Evolutionary conservation across 2,113 vertebrate genomes (phyloP).

Genomic region (Prinia subflava): DNA sequence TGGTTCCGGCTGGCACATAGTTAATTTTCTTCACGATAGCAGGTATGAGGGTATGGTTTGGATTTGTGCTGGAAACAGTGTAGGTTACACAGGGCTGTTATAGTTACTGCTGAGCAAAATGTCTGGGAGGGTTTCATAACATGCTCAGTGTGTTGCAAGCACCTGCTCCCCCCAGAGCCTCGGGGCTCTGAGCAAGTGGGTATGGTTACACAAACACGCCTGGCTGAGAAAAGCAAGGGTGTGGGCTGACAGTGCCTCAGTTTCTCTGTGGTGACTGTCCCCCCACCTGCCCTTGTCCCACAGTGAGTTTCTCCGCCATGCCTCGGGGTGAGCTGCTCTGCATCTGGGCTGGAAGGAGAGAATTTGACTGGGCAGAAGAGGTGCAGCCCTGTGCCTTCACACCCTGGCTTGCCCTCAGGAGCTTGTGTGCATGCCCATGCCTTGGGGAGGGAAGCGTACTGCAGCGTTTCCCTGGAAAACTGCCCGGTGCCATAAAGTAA

Average conservation of each 20-base stretch:
- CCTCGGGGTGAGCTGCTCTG: neutral
- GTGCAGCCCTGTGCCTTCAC: neutral
- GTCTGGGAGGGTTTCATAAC: slow-evolving; percentile 41
- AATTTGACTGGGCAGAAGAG: neutral
- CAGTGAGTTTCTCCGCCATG: neutral
- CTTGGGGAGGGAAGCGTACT: slow-evolving; percentile 14
- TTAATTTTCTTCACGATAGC: neutral
- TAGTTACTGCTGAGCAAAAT: neutral
- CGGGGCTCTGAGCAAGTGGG: neutral
- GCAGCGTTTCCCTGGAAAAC: neutral
- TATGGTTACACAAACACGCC: slow-evolving; percentile 17
- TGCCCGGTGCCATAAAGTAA: neutral
- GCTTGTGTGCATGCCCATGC: neutral
- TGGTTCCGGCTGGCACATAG: neutral
- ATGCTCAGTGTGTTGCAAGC: neutral
- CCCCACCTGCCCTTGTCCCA: neutral
- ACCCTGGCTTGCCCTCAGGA: neutral
- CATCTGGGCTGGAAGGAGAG: neutral
- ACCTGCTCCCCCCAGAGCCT: neutral
- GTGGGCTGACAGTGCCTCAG: neutral
- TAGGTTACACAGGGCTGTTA: neutral
- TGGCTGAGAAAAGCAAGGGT: slow-evolving; percentile 9
- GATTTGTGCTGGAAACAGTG: neutral
- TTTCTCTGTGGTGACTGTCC: neutral
- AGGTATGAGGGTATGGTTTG: neutral